phyloP scores from a whole-genome alignment of 2,797 vertebrate genomes.

The Dromococcyx pavoninus region DNA sequence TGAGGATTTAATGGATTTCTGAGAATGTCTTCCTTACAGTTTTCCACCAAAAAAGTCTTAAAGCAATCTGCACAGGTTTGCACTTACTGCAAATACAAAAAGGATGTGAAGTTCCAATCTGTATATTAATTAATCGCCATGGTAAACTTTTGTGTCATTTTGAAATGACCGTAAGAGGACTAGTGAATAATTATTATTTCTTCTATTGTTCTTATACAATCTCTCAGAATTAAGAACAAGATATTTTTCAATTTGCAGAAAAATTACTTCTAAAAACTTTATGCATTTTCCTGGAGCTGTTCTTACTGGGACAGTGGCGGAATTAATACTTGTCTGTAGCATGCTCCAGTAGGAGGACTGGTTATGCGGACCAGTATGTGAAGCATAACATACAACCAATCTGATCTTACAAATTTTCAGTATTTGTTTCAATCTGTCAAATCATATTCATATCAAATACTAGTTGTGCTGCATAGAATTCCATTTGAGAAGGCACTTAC shows the following conservation, averaged over 20 bases:
- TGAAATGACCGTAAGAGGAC: neutral
- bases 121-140: neutral
- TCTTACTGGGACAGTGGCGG: neutral
- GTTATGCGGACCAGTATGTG: neutral
- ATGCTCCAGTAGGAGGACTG: neutral
- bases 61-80: neutral
- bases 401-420: neutral
- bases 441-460: neutral
- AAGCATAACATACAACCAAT: neutral
- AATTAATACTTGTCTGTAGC: neutral
- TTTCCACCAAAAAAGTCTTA: neutral
- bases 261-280: neutral
- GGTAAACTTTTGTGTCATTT: neutral
- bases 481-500: neutral
- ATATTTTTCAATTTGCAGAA: neutral
- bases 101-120: neutral
- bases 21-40: neutral
- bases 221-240: neutral
- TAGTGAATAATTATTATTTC: neutral
- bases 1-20: neutral
- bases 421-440: constrained; percentile 8
- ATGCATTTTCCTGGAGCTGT: neutral
- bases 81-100: neutral
- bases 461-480: neutral
- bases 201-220: fast-evolving